These are phyloP conservation scores for Lanistes nyassanus DNA, from an alignment of 1,140 invertebrate genomes.

Conservation along the genomic window DNA sequence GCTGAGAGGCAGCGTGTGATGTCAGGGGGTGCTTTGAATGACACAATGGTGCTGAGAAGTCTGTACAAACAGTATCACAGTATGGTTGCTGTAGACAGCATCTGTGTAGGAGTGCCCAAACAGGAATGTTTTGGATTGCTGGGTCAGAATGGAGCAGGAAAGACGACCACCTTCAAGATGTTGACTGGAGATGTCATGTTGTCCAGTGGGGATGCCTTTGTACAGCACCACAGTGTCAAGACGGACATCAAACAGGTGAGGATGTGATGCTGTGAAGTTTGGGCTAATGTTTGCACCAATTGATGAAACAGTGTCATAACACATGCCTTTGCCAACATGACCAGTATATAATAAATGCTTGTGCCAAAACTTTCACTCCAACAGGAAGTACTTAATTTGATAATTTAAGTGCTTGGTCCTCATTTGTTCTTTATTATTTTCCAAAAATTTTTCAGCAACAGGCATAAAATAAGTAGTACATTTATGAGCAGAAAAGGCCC, in stretches of 20 bases:
- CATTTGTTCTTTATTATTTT: no score
- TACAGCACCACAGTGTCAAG: conserved; percentile 55
- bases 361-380: neutral
- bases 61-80: conserved; percentile 70
- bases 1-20: conserved; percentile 39
- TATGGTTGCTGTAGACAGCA: conserved; percentile 74
- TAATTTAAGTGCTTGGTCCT: no score
- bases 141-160: conserved; percentile 88
- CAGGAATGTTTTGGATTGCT: conserved; percentile 92
- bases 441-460: neutral
- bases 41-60: conserved; percentile 53
- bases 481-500: no score
- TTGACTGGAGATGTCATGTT: conserved; percentile 75
- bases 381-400: no score
- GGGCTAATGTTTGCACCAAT: neutral
- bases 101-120: conserved; percentile 55
- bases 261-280: neutral
- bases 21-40: neutral
- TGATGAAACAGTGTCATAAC: no score
- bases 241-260: conserved; percentile 67
- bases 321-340: neutral
- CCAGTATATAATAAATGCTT: neutral
- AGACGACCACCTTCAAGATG: conserved; percentile 87
- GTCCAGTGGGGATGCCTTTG: conserved; percentile 60
- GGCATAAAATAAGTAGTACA: no score